Conservation (phyloP, 2,797 vertebrate genomes). For the Ambastaia sidthimunki region DNA sequence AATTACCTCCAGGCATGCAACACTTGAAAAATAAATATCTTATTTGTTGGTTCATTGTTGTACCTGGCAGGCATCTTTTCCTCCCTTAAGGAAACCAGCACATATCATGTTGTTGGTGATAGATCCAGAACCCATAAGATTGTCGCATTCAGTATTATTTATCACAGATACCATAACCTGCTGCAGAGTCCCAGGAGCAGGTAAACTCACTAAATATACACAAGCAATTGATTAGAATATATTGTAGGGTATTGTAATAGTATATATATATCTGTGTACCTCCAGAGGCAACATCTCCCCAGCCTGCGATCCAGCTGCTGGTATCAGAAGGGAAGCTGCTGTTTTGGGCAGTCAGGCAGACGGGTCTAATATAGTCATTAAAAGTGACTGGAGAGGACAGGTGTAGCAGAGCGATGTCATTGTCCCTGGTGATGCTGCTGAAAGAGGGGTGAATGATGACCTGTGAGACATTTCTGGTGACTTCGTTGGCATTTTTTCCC, state of each 20-base stretch:
- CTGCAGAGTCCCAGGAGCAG: constrained; percentile 54
- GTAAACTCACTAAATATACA: constrained; percentile 18
- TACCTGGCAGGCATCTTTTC: constrained; percentile 64
- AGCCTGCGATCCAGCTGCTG: constrained; percentile 58
- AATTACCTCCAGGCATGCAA: not conserved
- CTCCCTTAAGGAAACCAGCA: constrained; percentile 52
- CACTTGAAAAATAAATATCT: not conserved
- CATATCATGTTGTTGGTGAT: constrained; percentile 62
- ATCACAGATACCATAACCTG: constrained; percentile 60
- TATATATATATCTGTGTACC: constrained; percentile 37
- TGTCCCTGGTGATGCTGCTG: constrained; percentile 36
- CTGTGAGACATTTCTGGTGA: constrained; percentile 2
- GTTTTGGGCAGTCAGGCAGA: constrained; percentile 67
- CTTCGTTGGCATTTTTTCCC: constrained; percentile 25
- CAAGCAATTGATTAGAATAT: not conserved
- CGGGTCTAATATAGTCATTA: constrained; percentile 63
- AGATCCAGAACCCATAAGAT: not conserved
- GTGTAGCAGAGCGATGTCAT: constrained; percentile 56
- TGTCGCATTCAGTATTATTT: constrained; percentile 33
- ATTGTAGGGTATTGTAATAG: no score
- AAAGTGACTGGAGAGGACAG: constrained; percentile 57
- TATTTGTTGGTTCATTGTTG: not conserved
- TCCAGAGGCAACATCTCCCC: constrained; percentile 44
- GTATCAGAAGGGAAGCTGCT: constrained; percentile 37
- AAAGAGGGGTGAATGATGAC: constrained; percentile 49